Evolutionary conservation across 2,113 vertebrate species (phyloP).

Genomic region (Lutjanus erythropterus): DNA sequence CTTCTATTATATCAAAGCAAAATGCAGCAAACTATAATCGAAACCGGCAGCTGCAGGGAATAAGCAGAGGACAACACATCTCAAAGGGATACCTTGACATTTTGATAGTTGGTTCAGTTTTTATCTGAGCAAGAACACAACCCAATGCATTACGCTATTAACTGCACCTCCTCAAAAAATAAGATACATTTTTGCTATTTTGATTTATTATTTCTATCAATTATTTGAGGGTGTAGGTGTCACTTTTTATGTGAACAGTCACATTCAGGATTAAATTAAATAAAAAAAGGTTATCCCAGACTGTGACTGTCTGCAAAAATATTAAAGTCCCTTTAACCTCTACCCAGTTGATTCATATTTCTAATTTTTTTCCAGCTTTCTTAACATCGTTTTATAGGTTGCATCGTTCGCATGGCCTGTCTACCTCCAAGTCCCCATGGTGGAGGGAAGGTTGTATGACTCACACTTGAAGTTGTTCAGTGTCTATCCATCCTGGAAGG

Average conservation of each 20-base stretch:
- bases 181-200: constrained; percentile 1
- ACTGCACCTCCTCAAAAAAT: not conserved
- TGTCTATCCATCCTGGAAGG: too few species aligned
- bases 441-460: too few species aligned
- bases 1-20: constrained; percentile 43
- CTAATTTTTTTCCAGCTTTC: not conserved
- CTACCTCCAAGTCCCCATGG: too few species aligned
- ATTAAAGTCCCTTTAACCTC: not conserved
- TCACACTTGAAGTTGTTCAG: too few species aligned
- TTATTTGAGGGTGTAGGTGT: constrained; percentile 1
- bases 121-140: constrained; percentile 11
- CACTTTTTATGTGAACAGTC: not conserved
- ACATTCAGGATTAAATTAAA: not conserved
- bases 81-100: constrained; percentile 38
- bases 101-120: constrained; percentile 27
- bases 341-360: not conserved
- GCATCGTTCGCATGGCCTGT: too few species aligned
- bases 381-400: too few species aligned
- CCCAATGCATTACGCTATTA: constrained; percentile 7
- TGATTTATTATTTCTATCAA: not conserved
- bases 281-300: not conserved
- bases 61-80: constrained; percentile 34
- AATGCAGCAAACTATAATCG: constrained; percentile 33
- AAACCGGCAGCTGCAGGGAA: constrained; percentile 36
- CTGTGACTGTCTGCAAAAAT: constrained; percentile 1